Conservation (phyloP, 2,797 vertebrate genomes). For the Phoebastria nigripes region DNA sequence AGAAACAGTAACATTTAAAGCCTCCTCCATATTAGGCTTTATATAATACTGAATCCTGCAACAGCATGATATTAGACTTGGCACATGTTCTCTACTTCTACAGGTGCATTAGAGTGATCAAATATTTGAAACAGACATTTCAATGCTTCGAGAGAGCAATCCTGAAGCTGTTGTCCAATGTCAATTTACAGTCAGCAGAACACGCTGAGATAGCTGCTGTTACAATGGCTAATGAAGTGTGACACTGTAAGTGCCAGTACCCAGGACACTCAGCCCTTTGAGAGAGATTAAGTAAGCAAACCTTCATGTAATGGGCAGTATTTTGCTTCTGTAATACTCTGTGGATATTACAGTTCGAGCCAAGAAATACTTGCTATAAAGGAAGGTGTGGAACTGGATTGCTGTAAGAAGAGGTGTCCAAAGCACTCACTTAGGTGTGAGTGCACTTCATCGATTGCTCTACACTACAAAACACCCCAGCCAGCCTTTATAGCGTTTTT, state of each 20-base stretch:
- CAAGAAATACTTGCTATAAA: background rate
- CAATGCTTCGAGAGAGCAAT: background rate
- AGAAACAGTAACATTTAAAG: background rate
- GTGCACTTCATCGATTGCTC: background rate
- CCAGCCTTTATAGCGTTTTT: background rate
- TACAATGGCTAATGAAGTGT: background rate
- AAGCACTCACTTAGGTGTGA: background rate
- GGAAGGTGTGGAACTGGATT: background rate
- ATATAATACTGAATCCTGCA: background rate
- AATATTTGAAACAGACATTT: background rate
- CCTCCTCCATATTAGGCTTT: background rate
- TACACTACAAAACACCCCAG: background rate
- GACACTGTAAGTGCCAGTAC: background rate
- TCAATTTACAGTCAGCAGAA: background rate
- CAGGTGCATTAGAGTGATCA: background rate
- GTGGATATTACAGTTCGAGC: background rate
- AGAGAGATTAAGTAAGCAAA: background rate
- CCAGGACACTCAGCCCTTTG: background rate
- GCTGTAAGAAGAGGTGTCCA: background rate
- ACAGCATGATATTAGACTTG: background rate
- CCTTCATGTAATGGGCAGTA: background rate
- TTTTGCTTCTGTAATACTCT: background rate
- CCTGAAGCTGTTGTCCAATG: background rate
- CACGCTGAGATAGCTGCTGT: background rate
- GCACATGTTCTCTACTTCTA: background rate